These are phyloP conservation scores for Mamestra configurata DNA, from an alignment of 1,140 invertebrate genomes.

Conservation along the genomic window DNA sequence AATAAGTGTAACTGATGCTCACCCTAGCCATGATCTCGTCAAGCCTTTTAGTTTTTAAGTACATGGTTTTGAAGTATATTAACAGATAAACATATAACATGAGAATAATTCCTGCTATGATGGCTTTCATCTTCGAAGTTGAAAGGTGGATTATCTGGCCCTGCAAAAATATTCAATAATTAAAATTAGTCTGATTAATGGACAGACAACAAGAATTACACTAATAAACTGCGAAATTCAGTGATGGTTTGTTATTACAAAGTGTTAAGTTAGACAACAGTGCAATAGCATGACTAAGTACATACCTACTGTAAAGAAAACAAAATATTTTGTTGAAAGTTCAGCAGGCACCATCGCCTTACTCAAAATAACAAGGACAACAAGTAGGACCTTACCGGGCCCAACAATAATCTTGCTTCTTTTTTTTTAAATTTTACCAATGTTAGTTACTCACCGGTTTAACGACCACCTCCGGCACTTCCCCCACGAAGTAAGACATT, in stretches of 20 bases:
- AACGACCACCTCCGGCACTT: constrained; percentile 56
- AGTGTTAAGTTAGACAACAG: no score
- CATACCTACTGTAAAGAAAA: not conserved
- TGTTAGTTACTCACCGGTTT: constrained; percentile 60
- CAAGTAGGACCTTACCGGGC: no score
- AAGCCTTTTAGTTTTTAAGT: constrained; percentile 59
- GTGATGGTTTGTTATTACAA: no score
- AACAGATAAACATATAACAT: constrained; percentile 60
- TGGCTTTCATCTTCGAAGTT: constrained; percentile 58
- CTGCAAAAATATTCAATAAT: constrained; percentile 48
- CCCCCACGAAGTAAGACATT: constrained; percentile 61
- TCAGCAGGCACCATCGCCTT: no score
- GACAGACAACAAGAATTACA: not conserved
- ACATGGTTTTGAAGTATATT: constrained; percentile 62
- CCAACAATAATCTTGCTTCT: no score
- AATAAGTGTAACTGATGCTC: constrained; percentile 33
- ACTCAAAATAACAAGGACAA: no score
- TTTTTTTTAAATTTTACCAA: no score
- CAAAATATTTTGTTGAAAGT: not conserved
- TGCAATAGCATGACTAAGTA: no score
- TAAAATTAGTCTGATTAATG: not conserved
- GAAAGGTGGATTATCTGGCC: constrained; percentile 55
- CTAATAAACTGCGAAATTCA: no score
- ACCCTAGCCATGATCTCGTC: constrained; percentile 59
- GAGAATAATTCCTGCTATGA: constrained; percentile 49